Base-by-base conservation (phyloP, 2,888 invertebrate species). In the Coelogynopora nodosa region DNA sequence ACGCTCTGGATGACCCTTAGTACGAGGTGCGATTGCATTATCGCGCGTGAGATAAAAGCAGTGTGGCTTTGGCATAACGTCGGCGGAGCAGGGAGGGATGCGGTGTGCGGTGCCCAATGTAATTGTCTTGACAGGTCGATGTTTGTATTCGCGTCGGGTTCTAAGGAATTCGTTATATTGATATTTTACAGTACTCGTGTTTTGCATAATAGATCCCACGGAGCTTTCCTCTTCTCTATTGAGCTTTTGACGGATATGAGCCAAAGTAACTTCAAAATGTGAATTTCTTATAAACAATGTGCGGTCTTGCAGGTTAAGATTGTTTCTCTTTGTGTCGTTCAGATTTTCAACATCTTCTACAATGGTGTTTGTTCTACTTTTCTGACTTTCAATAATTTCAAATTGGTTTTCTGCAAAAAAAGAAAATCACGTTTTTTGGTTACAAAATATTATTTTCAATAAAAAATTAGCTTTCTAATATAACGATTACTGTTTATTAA, bases 321-420 rank as follows among this genome's bases (percentile, higher is more conserved):
- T 85, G 95, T 95, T 0, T 96, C 96, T 93, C 95, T 96, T 67
- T 92, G 96, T 87, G 94, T 96, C 88, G 94, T 95, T 93, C 96
- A 96, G 93, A 93, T 93, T 88, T 67, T 31, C 30, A 1, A 31
- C 28, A 81, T 67, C 83, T 84, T 85, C 23, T 30, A 31, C 67
- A 80, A 82, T 84, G 30, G 10, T 23, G 80, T 67, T 30, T 31
- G 30, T 31, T 74, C 26, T 27, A 31, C 0, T 23, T 26, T 30
- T 30, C 30, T 18, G 13, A 26, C 29, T 49, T 28, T 31, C 84
- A 18, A 2, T 28, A 13, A 29, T 30, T 81, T 83, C 30, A 49
- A 84, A 10, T 87, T 84, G 28, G 88, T 88, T 87, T 88, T 89
- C 91, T 92, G 91, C 67, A 92, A 96, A 96, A 94, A 95, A 92